Conservation (phyloP, 2,888 invertebrate species). For the Ophioninae sp. region DNA sequence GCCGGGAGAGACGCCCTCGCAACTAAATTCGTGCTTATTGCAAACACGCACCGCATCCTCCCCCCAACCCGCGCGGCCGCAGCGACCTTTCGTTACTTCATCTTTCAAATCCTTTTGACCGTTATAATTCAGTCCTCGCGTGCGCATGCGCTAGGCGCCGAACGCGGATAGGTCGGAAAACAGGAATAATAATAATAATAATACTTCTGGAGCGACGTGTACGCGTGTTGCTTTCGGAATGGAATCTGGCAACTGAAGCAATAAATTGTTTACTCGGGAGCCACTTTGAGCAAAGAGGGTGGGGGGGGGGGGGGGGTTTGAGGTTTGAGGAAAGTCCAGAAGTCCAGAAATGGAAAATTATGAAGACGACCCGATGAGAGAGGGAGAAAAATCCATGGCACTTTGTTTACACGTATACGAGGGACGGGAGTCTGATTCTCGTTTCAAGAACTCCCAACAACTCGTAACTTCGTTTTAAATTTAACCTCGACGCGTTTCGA, state of each 20-base stretch:
- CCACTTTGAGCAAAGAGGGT: too few relatives aligned
- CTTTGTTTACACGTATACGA: constrained; percentile 20
- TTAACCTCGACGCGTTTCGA: constrained; percentile 37
- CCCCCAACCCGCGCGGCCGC: background rate
- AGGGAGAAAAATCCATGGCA: constrained; percentile 2
- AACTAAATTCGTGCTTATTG: constrained; percentile 10
- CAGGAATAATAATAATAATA: background rate
- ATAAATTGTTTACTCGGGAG: too few relatives aligned
- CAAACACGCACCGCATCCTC: background rate
- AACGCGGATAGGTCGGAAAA: background rate
- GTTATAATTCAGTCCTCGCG: background rate
- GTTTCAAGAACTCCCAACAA: constrained; percentile 64
- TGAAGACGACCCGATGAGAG: background rate
- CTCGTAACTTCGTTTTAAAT: constrained; percentile 63
- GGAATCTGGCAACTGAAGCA: too few relatives aligned
- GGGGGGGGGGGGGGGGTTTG: too few relatives aligned
- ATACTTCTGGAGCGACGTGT: too few relatives aligned
- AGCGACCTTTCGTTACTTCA: constrained; percentile 12
- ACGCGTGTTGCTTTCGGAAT: too few relatives aligned
- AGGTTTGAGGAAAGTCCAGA: too few relatives aligned
- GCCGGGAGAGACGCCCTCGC: constrained; percentile 44
- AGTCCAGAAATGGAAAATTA: too few relatives aligned
- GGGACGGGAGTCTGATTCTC: background rate
- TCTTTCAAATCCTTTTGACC: constrained; percentile 6
- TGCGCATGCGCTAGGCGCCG: background rate